phyloP scores from a whole-genome alignment of 2,113 vertebrate genomes.

The Apistogramma diplotaenia region DNA sequence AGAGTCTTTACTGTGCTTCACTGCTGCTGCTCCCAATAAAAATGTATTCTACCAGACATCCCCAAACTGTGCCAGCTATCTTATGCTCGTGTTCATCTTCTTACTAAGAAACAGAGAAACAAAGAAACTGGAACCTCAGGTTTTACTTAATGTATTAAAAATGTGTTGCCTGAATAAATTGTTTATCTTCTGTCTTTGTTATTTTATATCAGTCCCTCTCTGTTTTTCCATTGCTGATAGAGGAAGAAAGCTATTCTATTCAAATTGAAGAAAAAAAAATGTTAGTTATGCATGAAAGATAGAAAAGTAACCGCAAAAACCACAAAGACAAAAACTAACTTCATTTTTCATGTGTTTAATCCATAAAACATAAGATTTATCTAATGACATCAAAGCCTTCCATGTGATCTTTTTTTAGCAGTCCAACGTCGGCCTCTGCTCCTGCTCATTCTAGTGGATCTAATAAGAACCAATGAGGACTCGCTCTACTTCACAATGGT shows the following conservation, averaged over 20 bases:
- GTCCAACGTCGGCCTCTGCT: conserved; percentile 7
- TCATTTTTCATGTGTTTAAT: background rate
- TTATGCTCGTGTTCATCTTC: background rate
- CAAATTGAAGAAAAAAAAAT: background rate
- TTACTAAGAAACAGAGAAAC: background rate
- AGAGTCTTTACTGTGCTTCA: background rate
- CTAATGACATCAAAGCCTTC: conserved; percentile 10
- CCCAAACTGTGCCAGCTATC: background rate
- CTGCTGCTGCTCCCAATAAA: background rate
- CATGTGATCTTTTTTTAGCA: background rate
- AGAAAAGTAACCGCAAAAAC: background rate
- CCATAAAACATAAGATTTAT: background rate
- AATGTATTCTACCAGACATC: background rate
- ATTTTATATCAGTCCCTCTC: background rate
- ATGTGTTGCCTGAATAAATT: background rate
- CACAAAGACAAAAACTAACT: background rate
- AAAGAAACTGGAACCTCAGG: background rate
- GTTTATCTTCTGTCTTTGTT: background rate
- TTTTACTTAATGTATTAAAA: background rate
- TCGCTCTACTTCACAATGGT: conserved; percentile 39
- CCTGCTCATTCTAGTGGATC: conserved; percentile 28
- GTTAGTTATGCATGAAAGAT: background rate
- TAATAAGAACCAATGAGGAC: conserved; percentile 48
- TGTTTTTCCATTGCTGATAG: background rate
- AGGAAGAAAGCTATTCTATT: background rate